Conservation (phyloP, 2,888 invertebrate genomes). For the Notodonta dromedarius region DNA sequence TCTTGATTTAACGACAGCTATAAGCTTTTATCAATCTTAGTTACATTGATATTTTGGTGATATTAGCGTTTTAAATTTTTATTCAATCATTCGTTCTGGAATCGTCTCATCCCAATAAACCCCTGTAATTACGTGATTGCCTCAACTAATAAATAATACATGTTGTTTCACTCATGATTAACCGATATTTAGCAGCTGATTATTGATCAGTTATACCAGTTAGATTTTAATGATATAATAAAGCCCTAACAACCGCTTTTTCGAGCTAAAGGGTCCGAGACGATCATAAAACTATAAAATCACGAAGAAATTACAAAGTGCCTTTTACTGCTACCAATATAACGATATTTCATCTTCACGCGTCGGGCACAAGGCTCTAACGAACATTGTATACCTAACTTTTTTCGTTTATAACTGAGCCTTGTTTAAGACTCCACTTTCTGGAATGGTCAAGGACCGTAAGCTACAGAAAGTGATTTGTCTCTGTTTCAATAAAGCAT, state of each 20-base stretch:
- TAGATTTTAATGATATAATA: conserved; percentile 60
- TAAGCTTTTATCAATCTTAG: too few species aligned
- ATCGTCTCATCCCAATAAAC: neutral
- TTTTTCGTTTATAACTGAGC: conserved; percentile 60
- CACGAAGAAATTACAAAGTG: conserved; percentile 71
- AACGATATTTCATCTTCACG: conserved; percentile 78
- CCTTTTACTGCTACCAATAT: conserved; percentile 73
- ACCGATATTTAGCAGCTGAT: conserved; percentile 63
- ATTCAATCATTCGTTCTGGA: neutral
- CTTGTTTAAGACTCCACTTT: conserved; percentile 62
- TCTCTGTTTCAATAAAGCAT: conserved; percentile 61
- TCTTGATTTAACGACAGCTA: too few species aligned
- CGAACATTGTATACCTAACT: conserved; percentile 41
- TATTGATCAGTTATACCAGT: conserved; percentile 54
- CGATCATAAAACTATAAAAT: conserved; percentile 76
- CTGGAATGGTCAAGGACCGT: conserved; percentile 74
- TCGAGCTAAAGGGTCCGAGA: conserved; percentile 61
- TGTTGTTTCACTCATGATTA: conserved; percentile 46
- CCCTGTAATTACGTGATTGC: conserved; percentile 18
- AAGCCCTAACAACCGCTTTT: conserved; percentile 55
- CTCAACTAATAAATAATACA: conserved; percentile 40
- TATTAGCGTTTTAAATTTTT: too few species aligned
- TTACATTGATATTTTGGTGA: too few species aligned
- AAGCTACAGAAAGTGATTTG: conserved; percentile 65
- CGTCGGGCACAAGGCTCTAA: conserved; percentile 47